phyloP scores from a whole-genome alignment of 1,140 invertebrate species.

The Coptotermes formosanus region DNA sequence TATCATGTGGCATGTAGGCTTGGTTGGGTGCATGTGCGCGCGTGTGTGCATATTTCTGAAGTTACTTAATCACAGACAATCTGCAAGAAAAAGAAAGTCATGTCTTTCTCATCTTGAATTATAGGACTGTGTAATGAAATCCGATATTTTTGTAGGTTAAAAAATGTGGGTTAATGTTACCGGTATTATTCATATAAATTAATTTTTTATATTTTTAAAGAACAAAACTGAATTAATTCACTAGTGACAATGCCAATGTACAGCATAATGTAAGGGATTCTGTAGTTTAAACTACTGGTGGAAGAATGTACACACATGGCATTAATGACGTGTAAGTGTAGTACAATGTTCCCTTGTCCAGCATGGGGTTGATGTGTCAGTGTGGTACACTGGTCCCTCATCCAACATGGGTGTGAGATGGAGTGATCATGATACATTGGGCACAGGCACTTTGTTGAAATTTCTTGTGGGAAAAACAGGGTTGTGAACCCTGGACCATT shows the following conservation, averaged over 20 bases:
- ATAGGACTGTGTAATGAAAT: neutral
- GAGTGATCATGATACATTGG: too few species aligned
- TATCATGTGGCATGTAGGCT: neutral
- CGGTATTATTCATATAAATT: slow-evolving; percentile 11
- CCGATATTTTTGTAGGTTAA: slow-evolving; percentile 2
- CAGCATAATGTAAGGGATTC: neutral
- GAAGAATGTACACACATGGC: neutral
- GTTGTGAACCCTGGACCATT: too few species aligned
- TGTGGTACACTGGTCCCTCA: too few species aligned
- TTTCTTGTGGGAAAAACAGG: too few species aligned
- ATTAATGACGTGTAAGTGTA: neutral
- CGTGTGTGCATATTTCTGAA: neutral
- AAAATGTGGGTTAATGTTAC: slow-evolving; percentile 9
- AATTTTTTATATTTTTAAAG: slow-evolving; percentile 12
- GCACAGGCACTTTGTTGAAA: too few species aligned
- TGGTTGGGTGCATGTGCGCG: too few species aligned
- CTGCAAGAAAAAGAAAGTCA: neutral
- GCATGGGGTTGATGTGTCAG: too few species aligned
- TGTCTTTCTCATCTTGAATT: neutral
- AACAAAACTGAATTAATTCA: neutral
- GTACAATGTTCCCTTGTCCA: neutral
- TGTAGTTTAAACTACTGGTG: neutral
- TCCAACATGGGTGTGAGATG: too few species aligned
- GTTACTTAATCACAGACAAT: neutral
- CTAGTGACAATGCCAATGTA: neutral